These are phyloP conservation scores for Ormyrus thymus DNA, from an alignment of 2,888 invertebrate genomes.

Conservation along the genomic window DNA sequence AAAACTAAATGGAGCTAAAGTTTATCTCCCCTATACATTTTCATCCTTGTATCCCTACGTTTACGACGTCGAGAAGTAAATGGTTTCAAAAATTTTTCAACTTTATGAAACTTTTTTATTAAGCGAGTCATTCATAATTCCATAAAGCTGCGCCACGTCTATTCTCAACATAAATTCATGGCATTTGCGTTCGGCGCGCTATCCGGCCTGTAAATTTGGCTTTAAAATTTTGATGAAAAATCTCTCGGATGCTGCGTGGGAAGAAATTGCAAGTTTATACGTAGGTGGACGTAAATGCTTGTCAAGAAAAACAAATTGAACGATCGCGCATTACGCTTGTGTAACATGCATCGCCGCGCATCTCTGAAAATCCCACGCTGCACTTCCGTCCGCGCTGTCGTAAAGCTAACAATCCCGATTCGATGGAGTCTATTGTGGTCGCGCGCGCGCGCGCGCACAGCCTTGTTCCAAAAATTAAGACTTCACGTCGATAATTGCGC, in stretches of 20 bases:
- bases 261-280: neutral
- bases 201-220: neutral
- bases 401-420: too few species aligned
- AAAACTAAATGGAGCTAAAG: neutral
- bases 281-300: neutral
- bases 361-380: too few species aligned
- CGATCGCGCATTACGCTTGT: too few species aligned
- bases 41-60: conserved; percentile 9
- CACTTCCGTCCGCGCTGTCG: too few species aligned
- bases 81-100: conserved; percentile 18
- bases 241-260: too few species aligned
- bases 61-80: conserved; percentile 23
- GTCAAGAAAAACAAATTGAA: too few species aligned
- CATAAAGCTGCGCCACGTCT: neutral
- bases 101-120: conserved; percentile 23
- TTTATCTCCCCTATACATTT: conserved; percentile 29
- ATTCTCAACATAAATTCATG: conserved; percentile 8
- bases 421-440: too few species aligned
- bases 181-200: neutral
- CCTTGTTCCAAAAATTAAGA: too few species aligned
- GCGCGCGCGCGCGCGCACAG: too few species aligned
- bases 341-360: too few species aligned
- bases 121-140: conserved; percentile 6
- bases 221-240: conserved; percentile 13
- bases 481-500: too few species aligned